Evolutionary conservation across 1,140 invertebrate genomes (phyloP), one percentile per base, ranked within the genome.

Genomic region (Trigoniulus corallinus): DNA sequence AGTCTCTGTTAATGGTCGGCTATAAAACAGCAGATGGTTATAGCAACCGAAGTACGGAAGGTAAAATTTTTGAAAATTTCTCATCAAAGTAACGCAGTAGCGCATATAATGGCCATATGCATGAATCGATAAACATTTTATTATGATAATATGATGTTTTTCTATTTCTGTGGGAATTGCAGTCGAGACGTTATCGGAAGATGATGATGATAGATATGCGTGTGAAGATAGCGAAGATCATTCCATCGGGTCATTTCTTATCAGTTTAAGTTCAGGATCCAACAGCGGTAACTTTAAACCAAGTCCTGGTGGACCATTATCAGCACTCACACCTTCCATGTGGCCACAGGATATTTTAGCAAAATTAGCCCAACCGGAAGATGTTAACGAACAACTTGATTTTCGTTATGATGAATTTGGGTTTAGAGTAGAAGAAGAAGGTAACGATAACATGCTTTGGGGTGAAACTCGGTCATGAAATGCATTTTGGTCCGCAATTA

Each of bases 341-440:
- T 92, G 91, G 80, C 92, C 93, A 20, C 88, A 94, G 66, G 87
- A 95, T 65, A 82, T 95, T 34, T 72, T 94, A 57, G 78, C 78
- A 1, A 86, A 85, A 68, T 65, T 87, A 25, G 78, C 50, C 2
- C 42, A 70, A 67, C 67, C 67, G 22, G 66, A 67, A 57, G 68
- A 69, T 59, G 61, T 59, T 21, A 64, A 64, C 57, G 69, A 64
- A 22, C 67, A 70, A 52, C 56, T 69, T 27, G 71, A 72, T 56
- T 68, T 66, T 60, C 80, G 86, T 58, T 97, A 94, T 72, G 93
- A 98, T 72, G 93, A 98, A 71, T 97, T 98, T 75, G 94, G 94
- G 1, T 98, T 97, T 71, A 82, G 89, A 61, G 81, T 96, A 1
- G 88, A 94, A 62, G 87, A 95, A 69, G 89, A 95, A 73, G 65